Evolutionary conservation across 2,113 vertebrate species (phyloP), one percentile per base, ranked within the genome.

Genomic region (Microcebus griseorufus): DNA sequence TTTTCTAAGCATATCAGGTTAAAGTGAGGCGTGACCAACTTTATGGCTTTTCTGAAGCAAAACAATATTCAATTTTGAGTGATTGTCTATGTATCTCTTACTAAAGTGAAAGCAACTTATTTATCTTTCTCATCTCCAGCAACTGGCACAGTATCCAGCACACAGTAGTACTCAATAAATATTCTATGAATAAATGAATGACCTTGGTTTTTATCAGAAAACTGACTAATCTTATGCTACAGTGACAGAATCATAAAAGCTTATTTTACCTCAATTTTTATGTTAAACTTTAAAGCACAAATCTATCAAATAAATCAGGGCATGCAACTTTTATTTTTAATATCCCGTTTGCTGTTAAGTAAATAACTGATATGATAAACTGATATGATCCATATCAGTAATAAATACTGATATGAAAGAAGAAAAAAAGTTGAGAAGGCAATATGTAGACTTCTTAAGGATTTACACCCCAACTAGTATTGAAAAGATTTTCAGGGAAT

Each of bases 311-410:
- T 88, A 53, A 88, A 6, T 67, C 53, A 95, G 20, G 78, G 90
- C 83, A 90, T 81, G 6, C 34, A 58, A 78, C 42, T 53, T 80
- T 60, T 83, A 45, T 65, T 55, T 89, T 67, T 23, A 72, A 81
- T 62, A 84, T 58, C 16, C 37, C 55, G 12, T 65, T 89, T 83
- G 45, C 20, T 67, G 1, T 88, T 88, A 79, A 88, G 53, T 53
- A 79, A 90, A 62, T 73, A 97, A 72, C 37, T 89, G n/a, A n/a
- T 34, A 85, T 13, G 11, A 87, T n/a, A 87, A 73, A 45, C 72
- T 45, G 39, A 16, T 25, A 78, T 13, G 14, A 87, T 64, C 27
- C 60, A 64, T 62, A 62, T 64, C 60, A 64, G 25, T 64, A 27
- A 64, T 29, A 29, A 11, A 27, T 29, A 45, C 39, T 75, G 39